phyloP scores from a whole-genome alignment of 2,113 vertebrate species.

The Desmodus rotundus region DNA sequence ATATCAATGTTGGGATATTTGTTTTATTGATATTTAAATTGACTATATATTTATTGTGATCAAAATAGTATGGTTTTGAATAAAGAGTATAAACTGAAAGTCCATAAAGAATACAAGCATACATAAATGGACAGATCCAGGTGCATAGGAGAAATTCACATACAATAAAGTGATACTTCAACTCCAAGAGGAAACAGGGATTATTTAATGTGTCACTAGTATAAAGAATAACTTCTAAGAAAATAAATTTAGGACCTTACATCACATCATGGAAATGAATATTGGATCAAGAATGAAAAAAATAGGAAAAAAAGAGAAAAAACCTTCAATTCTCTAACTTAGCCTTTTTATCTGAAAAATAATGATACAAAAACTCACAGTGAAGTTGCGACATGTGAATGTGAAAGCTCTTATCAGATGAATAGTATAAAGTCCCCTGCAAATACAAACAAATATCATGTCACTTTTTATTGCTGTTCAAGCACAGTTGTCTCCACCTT shows the following conservation, averaged over 20 bases:
- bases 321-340: neutral
- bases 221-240: neutral
- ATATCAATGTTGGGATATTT: neutral
- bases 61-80: neutral
- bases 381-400: neutral
- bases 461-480: too few relatives aligned
- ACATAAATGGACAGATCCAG: neutral
- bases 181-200: neutral
- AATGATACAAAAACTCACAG: neutral
- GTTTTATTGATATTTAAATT: neutral
- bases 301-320: neutral
- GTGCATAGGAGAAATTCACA: neutral
- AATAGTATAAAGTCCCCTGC: neutral
- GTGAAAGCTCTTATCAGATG: neutral
- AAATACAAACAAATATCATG: neutral
- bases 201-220: neutral
- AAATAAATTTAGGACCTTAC: neutral
- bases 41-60: neutral
- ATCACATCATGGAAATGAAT: neutral
- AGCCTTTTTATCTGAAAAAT: slow-evolving; percentile 1
- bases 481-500: too few relatives aligned
- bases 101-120: neutral
- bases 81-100: neutral
- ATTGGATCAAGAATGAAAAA: neutral
- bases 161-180: neutral